phyloP scores from a whole-genome alignment of 2,888 invertebrate genomes.

The Invenusta paracnida region DNA sequence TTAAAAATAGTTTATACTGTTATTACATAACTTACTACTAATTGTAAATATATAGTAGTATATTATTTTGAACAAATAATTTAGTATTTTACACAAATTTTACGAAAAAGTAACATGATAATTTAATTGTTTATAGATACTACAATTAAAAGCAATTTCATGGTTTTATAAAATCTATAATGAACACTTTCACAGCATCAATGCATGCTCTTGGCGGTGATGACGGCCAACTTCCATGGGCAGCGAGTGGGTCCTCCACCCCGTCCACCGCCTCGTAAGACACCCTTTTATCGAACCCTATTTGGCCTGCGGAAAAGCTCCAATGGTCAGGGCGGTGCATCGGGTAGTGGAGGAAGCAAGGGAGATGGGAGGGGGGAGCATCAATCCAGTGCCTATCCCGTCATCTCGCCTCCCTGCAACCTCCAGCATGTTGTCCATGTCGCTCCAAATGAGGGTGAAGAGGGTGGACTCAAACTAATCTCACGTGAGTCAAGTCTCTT shows the following conservation, averaged over 20 bases:
- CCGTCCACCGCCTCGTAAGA: conserved; percentile 15
- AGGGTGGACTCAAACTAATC: neutral
- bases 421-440: conserved; percentile 42
- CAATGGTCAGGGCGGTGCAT: neutral
- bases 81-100: no score
- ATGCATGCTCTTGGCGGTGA: neutral
- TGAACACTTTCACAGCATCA: neutral
- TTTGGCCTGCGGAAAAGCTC: conserved; percentile 17
- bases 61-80: no score
- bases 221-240: conserved; percentile 23
- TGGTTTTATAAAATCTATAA: neutral
- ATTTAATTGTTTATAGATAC: no score
- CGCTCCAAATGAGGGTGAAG: conserved; percentile 14
- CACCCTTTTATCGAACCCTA: conserved; percentile 13
- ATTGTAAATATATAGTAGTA: neutral
- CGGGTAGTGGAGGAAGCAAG: neutral
- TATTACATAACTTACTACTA: neutral
- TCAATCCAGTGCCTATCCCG: neutral
- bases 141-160: no score
- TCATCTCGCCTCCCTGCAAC: conserved; percentile 39
- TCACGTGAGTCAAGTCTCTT: neutral
- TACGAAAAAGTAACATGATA: no score
- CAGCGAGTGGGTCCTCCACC: conserved; percentile 23
- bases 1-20: no score
- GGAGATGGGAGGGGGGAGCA: neutral